Conservation (phyloP, 2,888 invertebrate species). For the Phortica okadai region DNA sequence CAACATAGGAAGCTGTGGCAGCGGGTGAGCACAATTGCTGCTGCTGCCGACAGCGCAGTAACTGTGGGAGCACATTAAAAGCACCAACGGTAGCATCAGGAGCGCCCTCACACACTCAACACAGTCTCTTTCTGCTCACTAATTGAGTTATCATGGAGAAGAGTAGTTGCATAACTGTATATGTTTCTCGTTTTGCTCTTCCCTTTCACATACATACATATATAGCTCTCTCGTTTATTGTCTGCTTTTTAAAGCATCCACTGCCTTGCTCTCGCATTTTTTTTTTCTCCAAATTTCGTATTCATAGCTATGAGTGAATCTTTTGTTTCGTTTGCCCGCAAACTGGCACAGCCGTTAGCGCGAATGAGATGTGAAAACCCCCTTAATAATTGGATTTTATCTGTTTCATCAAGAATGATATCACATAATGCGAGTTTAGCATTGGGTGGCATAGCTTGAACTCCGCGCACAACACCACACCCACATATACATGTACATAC, state of each 20-base stretch:
- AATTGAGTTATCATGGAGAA: constrained; percentile 62
- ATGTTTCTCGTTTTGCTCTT: not conserved
- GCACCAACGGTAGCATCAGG: constrained; percentile 31
- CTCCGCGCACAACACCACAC: not conserved
- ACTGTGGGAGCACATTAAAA: constrained; percentile 41
- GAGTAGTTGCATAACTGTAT: constrained; percentile 4
- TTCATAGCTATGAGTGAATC: constrained; percentile 76
- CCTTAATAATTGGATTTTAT: constrained; percentile 77
- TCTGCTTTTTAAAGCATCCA: constrained; percentile 16
- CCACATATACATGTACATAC: not conserved
- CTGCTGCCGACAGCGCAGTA: constrained; percentile 18
- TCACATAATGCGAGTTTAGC: constrained; percentile 70
- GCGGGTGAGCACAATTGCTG: constrained; percentile 31
- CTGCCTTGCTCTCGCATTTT: constrained; percentile 7
- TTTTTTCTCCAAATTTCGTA: constrained; percentile 65
- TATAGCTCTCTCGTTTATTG: not conserved
- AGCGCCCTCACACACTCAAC: constrained; percentile 11
- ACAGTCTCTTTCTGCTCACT: constrained; percentile 41
- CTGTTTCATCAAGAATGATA: constrained; percentile 76
- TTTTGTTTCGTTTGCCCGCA: constrained; percentile 72
- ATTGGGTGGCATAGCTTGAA: constrained; percentile 35
- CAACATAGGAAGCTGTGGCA: constrained; percentile 29
- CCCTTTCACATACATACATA: not conserved
- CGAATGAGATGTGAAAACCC: constrained; percentile 69
- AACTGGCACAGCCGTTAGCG: constrained; percentile 56